These are phyloP conservation scores for Sepiola atlantica DNA, from an alignment of 2,888 invertebrate species.

Conservation along the genomic window DNA sequence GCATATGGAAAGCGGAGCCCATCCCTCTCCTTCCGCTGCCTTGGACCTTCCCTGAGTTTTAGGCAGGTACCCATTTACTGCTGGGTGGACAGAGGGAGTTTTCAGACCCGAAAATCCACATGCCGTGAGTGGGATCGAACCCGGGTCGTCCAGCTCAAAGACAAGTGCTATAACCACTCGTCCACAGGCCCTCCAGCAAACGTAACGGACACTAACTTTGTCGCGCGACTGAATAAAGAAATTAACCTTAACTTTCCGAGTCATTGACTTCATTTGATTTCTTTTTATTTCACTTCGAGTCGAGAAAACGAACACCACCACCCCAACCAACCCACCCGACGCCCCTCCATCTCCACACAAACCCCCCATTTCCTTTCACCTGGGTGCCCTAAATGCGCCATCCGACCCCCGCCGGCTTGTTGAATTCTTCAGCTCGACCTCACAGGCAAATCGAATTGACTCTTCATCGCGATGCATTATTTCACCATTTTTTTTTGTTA, in stretches of 20 bases:
- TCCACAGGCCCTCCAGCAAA: too few species aligned
- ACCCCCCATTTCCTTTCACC: not conserved
- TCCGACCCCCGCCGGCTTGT: not conserved
- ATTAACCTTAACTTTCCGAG: not conserved
- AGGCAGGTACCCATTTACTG: too few species aligned
- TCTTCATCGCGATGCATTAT: not conserved
- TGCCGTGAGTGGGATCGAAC: too few species aligned
- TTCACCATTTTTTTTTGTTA: not conserved
- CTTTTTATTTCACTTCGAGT: not conserved
- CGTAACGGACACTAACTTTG: not conserved
- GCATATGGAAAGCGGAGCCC: too few species aligned
- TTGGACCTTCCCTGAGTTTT: too few species aligned
- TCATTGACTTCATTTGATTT: not conserved
- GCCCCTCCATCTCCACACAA: not conserved
- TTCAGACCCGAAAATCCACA: too few species aligned
- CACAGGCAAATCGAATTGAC: not conserved
- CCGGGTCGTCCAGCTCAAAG: too few species aligned
- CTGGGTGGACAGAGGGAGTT: too few species aligned
- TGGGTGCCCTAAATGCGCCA: not conserved
- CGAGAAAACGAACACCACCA: not conserved
- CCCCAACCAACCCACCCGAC: not conserved
- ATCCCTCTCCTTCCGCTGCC: too few species aligned
- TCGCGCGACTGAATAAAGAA: not conserved
- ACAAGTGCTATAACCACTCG: too few species aligned
- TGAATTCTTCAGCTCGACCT: not conserved